Conservation (phyloP, 2,888 invertebrate genomes). For the Caenorhabditis angaria region DNA sequence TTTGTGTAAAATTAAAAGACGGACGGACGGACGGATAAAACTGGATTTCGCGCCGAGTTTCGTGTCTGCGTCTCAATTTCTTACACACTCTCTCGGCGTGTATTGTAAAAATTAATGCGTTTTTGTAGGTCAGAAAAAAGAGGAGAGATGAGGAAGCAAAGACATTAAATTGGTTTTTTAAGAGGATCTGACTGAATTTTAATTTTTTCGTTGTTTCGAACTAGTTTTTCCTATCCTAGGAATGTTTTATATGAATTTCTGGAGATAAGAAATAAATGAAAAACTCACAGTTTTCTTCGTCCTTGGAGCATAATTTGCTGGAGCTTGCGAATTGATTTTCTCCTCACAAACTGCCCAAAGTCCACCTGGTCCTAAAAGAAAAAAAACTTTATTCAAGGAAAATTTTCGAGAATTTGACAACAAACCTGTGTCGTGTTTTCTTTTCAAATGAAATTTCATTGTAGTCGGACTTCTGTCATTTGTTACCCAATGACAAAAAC, state of each 20-base stretch:
- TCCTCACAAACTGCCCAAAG: conserved; percentile 63
- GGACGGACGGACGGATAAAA: conserved; percentile 10
- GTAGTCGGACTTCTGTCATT: conserved; percentile 64
- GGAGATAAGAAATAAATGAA: not conserved
- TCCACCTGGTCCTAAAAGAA: conserved; percentile 43
- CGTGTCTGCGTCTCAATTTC: conserved; percentile 7
- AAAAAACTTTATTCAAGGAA: conserved; percentile 6
- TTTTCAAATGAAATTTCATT: conserved; percentile 63
- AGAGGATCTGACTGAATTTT: not conserved
- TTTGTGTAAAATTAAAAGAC: conserved; percentile 9
- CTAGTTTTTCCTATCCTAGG: not conserved
- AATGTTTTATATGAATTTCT: not conserved
- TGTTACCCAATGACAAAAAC: conserved; percentile 62
- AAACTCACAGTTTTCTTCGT: conserved; percentile 37
- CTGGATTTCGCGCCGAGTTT: conserved; percentile 15
- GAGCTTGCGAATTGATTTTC: conserved; percentile 61
- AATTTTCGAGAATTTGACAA: too few relatives aligned
- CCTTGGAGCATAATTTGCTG: conserved; percentile 57
- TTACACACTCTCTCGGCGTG: conserved; percentile 8
- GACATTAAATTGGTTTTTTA: conserved; percentile 9
- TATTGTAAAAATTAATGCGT: conserved; percentile 41
- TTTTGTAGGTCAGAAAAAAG: conserved; percentile 12
- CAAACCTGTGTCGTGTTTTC: conserved; percentile 58
- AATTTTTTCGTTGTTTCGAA: not conserved
- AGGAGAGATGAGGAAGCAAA: conserved; percentile 7